Evolutionary conservation across 2,888 invertebrate species (phyloP).

Genomic region (Torymus tubicola): DNA sequence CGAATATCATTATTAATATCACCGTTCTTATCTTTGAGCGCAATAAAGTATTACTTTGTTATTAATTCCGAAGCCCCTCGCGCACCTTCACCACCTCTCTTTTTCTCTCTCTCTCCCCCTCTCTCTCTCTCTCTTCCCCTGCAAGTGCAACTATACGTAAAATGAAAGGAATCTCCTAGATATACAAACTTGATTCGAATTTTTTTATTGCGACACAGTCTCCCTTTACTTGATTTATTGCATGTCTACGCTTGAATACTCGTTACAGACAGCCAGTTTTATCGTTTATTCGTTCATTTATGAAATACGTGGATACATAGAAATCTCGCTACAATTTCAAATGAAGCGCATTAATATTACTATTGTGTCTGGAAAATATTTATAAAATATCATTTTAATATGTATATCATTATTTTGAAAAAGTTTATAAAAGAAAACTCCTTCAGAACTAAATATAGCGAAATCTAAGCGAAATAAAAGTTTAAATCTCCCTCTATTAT

Average conservation of each 20-base stretch:
- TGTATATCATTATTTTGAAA: too few relatives aligned
- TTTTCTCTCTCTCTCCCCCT: neutral
- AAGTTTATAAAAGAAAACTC: too few relatives aligned
- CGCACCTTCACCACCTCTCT: slow-evolving; percentile 3
- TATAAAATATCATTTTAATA: too few relatives aligned
- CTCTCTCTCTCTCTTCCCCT: slow-evolving; percentile 4
- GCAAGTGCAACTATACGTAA: slow-evolving; percentile 41
- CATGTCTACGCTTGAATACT: neutral
- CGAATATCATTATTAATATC: slow-evolving; percentile 74
- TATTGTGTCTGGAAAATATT: too few relatives aligned
- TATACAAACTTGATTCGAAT: slow-evolving; percentile 27
- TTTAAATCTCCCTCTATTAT: too few relatives aligned
- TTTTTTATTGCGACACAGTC: slow-evolving; percentile 40
- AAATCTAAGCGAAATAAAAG: too few relatives aligned
- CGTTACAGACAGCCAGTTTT: neutral
- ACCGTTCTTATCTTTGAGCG: slow-evolving; percentile 70
- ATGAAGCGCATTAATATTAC: too few relatives aligned
- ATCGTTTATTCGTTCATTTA: slow-evolving; percentile 9
- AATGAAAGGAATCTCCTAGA: slow-evolving; percentile 52
- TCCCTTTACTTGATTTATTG: neutral
- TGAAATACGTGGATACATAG: neutral
- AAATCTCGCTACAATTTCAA: too few relatives aligned
- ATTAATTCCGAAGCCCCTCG: slow-evolving; percentile 69
- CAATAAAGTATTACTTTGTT: slow-evolving; percentile 74
- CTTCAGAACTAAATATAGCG: too few relatives aligned